Percentiles rank a stretch among this genome's conserved stretches.
Conservation (phyloP, 2,113 vertebrate species). For the Lagopus leucura region DNA sequence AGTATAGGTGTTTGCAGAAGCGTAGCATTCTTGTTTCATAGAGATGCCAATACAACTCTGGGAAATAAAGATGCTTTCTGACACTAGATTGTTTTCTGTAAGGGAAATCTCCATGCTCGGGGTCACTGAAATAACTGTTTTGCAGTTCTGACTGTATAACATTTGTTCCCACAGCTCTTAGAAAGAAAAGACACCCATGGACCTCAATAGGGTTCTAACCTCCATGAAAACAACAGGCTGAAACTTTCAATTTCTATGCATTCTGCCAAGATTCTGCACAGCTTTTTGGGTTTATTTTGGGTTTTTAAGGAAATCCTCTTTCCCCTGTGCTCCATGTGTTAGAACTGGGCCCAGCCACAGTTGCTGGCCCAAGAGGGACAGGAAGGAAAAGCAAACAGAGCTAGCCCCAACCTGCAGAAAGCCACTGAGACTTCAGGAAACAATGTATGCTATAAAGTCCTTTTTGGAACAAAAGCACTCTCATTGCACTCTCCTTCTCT, state of each 20-base stretch:
- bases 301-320: background rate
- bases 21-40: background rate
- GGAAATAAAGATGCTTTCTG: background rate
- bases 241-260: background rate
- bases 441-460: slow-evolving; percentile 37
- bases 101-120: background rate
- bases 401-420: slow-evolving; percentile 5
- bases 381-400: background rate
- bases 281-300: background rate
- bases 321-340: background rate
- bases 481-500: slow-evolving; percentile 36
- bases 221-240: background rate
- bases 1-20: background rate
- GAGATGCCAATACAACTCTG: background rate
- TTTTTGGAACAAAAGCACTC: slow-evolving; percentile 29
- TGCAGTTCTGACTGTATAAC: background rate
- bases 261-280: background rate
- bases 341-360: background rate
- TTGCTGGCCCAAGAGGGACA: background rate
- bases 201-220: background rate
- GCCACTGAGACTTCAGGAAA: background rate
- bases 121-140: background rate
- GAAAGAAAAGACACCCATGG: background rate
- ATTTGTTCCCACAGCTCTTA: background rate
- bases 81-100: background rate